phyloP scores from a whole-genome alignment of 1,140 invertebrate genomes.

The Akabosia matsudoensis region DNA sequence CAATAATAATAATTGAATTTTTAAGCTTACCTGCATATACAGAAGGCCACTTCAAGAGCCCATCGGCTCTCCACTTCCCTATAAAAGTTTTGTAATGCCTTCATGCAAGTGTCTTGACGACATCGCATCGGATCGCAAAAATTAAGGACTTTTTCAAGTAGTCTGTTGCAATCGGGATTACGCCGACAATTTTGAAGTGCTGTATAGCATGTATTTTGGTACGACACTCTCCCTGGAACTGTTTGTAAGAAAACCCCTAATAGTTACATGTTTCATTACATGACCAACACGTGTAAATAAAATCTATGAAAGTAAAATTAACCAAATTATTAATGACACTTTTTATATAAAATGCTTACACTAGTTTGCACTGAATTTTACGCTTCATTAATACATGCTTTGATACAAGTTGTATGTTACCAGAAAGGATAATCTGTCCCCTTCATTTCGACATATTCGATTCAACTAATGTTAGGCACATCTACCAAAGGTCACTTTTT shows the following conservation, averaged over 20 bases:
- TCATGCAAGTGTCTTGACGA: slow-evolving; percentile 79
- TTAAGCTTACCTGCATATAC: slow-evolving; percentile 79
- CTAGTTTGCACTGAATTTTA: no score
- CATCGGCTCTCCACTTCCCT: slow-evolving; percentile 70
- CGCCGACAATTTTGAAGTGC: slow-evolving; percentile 68
- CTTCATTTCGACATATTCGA: no score
- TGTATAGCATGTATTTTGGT: slow-evolving; percentile 72
- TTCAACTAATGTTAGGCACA: no score
- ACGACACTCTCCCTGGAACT: slow-evolving; percentile 30
- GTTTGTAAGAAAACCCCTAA: neutral
- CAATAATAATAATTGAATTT: neutral
- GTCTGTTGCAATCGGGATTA: slow-evolving; percentile 52
- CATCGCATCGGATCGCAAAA: slow-evolving; percentile 73
- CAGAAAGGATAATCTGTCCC: no score
- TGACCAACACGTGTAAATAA: no score
- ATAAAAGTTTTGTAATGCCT: slow-evolving; percentile 79
- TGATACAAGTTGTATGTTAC: no score
- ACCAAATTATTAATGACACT: no score
- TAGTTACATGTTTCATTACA: neutral
- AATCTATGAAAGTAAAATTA: no score
- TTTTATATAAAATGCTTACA: no score
- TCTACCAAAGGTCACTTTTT: no score
- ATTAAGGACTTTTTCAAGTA: slow-evolving; percentile 71
- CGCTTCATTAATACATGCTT: no score
- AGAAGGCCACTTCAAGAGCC: slow-evolving; percentile 84